phyloP scores from a whole-genome alignment of 2,888 invertebrate species.

The Phrixothrix hirtus region DNA sequence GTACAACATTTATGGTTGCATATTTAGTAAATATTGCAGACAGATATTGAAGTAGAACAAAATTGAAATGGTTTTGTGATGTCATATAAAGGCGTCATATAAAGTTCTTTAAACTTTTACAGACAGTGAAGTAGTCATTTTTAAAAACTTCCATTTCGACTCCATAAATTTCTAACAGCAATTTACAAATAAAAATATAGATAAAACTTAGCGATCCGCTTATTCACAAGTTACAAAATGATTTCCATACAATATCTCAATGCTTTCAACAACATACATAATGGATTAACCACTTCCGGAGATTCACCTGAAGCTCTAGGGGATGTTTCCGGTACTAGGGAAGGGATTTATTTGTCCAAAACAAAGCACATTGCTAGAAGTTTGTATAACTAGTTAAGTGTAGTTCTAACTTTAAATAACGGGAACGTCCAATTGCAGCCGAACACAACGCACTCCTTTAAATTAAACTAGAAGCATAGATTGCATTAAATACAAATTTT shows the following conservation, averaged over 20 bases:
- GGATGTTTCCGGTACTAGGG: constrained; percentile 29
- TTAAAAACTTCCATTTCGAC: constrained; percentile 20
- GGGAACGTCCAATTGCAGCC: not conserved
- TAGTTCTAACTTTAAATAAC: constrained; percentile 13
- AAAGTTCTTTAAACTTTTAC: too few relatives aligned
- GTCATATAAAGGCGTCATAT: too few relatives aligned
- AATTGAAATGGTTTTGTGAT: too few relatives aligned
- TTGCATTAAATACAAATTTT: too few relatives aligned
- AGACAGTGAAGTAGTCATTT: constrained; percentile 17
- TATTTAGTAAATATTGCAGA: too few relatives aligned
- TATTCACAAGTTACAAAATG: constrained; percentile 46
- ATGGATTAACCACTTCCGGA: constrained; percentile 49
- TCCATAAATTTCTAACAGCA: constrained; percentile 24
- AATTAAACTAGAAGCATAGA: too few relatives aligned
- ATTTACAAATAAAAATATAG: constrained; percentile 23
- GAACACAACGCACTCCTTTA: too few relatives aligned
- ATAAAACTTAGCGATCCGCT: constrained; percentile 30
- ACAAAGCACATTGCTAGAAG: constrained; percentile 30
- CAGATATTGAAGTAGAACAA: too few relatives aligned
- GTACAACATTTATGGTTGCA: too few relatives aligned
- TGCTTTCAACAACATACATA: constrained; percentile 49
- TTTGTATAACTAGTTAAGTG: constrained; percentile 10
- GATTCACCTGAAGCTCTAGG: constrained; percentile 44
- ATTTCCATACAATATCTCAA: constrained; percentile 47
- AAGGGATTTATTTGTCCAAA: constrained; percentile 36